phyloP scores from a whole-genome alignment of 2,113 vertebrate species.

The Vulpes vulpes region DNA sequence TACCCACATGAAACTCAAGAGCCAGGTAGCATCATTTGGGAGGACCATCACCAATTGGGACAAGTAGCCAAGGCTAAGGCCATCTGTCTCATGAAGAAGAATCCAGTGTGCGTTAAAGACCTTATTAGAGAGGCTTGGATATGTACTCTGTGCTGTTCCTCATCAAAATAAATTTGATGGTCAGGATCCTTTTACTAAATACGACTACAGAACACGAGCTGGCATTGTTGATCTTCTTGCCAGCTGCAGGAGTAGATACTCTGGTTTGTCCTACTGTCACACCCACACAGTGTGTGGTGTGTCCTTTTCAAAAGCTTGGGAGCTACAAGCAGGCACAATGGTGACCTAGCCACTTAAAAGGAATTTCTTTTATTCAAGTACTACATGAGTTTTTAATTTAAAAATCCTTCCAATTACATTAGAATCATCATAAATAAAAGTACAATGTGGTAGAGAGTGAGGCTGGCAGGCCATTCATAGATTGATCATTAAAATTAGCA shows the following conservation, averaged over 20 bases:
- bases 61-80: constrained; percentile 74
- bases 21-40: constrained; percentile 50
- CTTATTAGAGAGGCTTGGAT: constrained; percentile 16
- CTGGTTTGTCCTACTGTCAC: neutral
- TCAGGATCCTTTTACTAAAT: constrained; percentile 58
- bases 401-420: constrained; percentile 73
- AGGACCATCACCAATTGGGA: constrained; percentile 64
- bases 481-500: constrained; percentile 74
- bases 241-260: constrained; percentile 41
- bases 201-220: neutral
- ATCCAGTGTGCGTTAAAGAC: constrained; percentile 65
- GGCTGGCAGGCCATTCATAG: constrained; percentile 22
- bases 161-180: constrained; percentile 49
- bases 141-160: neutral
- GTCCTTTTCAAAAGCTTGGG: neutral
- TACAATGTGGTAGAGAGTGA: neutral
- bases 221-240: neutral
- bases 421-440: constrained; percentile 68
- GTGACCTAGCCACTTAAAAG: neutral
- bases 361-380: constrained; percentile 61
- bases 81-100: constrained; percentile 80
- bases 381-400: constrained; percentile 69
- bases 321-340: neutral
- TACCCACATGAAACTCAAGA: constrained; percentile 52
- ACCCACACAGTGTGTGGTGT: neutral